phyloP scores from a whole-genome alignment of 2,888 invertebrate genomes.

The Cremastinae sp. region DNA sequence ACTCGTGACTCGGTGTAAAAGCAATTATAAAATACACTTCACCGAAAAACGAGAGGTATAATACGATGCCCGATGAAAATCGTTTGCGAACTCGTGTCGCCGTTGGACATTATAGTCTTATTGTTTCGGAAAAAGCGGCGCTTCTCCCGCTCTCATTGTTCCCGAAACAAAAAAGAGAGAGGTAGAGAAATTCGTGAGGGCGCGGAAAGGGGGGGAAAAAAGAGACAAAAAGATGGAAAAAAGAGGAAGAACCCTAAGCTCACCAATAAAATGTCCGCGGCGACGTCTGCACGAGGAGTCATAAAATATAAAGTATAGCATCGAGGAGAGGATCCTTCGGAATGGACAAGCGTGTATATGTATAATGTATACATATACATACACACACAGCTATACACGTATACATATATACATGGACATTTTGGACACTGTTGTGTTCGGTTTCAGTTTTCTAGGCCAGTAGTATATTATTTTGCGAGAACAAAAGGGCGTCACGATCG shows the following conservation, averaged over 20 bases:
- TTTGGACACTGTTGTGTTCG: conserved; percentile 34
- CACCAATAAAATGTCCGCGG: conserved; percentile 66
- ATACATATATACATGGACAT: conserved; percentile 9
- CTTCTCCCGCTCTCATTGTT: conserved; percentile 56
- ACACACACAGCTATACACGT: no score
- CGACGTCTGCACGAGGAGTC: conserved; percentile 58
- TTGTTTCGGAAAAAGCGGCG: conserved; percentile 63
- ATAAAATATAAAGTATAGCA: conserved; percentile 56
- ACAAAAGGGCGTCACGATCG: conserved; percentile 46
- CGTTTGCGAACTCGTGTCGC: not conserved
- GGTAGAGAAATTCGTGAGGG: not conserved
- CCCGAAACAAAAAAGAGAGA: conserved; percentile 9
- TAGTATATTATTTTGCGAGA: conserved; percentile 50
- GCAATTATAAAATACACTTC: conserved; percentile 34
- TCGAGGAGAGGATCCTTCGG: conserved; percentile 16
- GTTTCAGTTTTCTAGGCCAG: conserved; percentile 56
- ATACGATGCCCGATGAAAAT: conserved; percentile 22
- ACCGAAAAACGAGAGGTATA: conserved; percentile 38
- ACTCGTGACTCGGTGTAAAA: conserved; percentile 16
- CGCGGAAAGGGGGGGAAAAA: not conserved
- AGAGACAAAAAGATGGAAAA: not conserved
- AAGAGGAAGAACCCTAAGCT: conserved; percentile 60
- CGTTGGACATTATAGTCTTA: conserved; percentile 16
- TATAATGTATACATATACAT: no score
- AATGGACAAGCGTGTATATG: conserved; percentile 20